Percentiles rank a stretch among this genome's conserved stretches.
Conservation (phyloP, 2,888 invertebrate genomes). For the Coenonympha glycerion region DNA sequence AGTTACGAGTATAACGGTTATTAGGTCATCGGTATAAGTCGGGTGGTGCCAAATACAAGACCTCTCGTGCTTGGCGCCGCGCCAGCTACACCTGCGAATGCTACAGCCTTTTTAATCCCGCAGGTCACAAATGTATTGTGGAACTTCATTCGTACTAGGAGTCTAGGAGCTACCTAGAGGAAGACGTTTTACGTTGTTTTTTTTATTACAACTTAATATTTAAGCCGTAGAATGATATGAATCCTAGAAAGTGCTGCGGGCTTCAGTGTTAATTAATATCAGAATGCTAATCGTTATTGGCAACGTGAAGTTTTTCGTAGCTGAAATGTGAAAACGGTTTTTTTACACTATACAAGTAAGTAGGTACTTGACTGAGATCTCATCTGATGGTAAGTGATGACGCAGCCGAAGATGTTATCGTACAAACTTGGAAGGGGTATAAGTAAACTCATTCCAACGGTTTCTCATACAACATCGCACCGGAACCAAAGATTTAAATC, state of each 20-base stretch:
- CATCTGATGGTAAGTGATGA: too few species aligned
- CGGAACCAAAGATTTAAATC: too few species aligned
- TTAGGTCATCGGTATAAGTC: conserved; percentile 27
- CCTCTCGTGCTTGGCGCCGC: conserved; percentile 26
- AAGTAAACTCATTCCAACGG: too few species aligned
- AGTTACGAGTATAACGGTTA: conserved; percentile 24
- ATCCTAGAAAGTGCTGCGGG: neutral
- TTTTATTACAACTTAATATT: neutral
- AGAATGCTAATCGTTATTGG: too few species aligned
- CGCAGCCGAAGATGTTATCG: too few species aligned
- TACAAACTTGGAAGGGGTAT: too few species aligned
- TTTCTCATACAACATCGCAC: too few species aligned
- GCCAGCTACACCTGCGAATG: conserved; percentile 31
- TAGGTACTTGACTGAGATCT: too few species aligned
- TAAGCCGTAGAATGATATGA: neutral
- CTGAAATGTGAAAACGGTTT: neutral
- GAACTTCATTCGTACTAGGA: neutral
- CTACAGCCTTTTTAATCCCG: conserved; percentile 14
- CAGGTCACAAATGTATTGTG: neutral
- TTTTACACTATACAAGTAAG: too few species aligned
- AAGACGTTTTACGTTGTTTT: too few species aligned
- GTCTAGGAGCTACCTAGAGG: neutral
- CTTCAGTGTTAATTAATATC: neutral
- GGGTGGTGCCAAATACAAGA: conserved; percentile 24
- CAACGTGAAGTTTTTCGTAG: too few species aligned